These are phyloP conservation scores for Numenius phaeopus DNA, from an alignment of 2,797 vertebrate species.

Conservation along the genomic window DNA sequence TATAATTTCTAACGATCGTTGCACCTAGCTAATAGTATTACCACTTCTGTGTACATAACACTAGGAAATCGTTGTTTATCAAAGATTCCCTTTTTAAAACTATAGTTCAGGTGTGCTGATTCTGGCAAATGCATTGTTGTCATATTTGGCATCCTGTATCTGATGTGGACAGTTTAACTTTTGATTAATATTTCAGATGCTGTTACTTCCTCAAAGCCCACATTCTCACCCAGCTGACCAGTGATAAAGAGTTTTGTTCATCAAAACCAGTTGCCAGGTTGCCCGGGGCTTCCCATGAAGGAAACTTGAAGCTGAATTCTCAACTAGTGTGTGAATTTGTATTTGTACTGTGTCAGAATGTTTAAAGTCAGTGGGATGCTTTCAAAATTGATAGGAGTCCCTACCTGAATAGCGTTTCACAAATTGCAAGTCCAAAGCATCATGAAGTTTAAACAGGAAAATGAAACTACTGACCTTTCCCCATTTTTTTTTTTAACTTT, in stretches of 20 bases:
- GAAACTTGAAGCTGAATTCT: background rate
- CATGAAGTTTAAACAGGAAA: background rate
- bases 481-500: background rate
- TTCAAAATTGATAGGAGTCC: background rate
- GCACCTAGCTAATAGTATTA: background rate
- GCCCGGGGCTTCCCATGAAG: background rate
- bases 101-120: background rate
- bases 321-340: background rate
- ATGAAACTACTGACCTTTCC: background rate
- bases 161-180: background rate
- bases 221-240: background rate
- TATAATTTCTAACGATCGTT: background rate
- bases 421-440: background rate
- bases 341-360: background rate
- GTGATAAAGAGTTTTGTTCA: background rate
- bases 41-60: background rate
- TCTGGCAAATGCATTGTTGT: background rate
- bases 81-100: background rate
- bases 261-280: background rate
- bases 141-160: background rate
- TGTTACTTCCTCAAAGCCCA: background rate
- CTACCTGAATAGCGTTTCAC: background rate
- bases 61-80: constrained; percentile 10
- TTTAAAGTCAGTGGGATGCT: background rate
- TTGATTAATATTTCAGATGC: constrained; percentile 6